phyloP scores from a whole-genome alignment of 1,140 invertebrate species.

The Meloidogyne hapla region DNA sequence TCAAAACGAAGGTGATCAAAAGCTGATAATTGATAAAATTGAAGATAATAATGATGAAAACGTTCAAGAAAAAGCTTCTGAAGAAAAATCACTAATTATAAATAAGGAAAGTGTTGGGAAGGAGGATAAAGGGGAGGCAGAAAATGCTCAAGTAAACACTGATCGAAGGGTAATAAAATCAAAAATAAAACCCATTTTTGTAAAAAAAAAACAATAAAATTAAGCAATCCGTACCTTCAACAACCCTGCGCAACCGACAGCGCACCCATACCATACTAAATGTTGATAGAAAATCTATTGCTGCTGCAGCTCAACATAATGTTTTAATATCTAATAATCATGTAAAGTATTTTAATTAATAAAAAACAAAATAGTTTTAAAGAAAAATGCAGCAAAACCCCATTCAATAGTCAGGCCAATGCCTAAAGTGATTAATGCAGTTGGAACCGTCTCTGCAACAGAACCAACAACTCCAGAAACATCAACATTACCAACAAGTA shows the following conservation, averaged over 20 bases:
- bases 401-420: conserved; percentile 59
- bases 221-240: not conserved
- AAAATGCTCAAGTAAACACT: not conserved
- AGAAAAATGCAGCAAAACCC: conserved; percentile 40
- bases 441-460: not conserved
- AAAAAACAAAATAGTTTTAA: too few species aligned
- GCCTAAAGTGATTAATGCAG: conserved; percentile 41
- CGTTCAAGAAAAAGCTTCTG: not conserved
- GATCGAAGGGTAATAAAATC: not conserved
- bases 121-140: not conserved
- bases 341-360: too few species aligned
- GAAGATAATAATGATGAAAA: not conserved
- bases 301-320: conserved; percentile 17
- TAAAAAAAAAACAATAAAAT: not conserved
- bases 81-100: not conserved
- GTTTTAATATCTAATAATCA: conserved; percentile 8
- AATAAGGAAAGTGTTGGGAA: not conserved
- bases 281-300: conserved; percentile 35
- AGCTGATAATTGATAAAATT: too few species aligned
- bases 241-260: conserved; percentile 39
- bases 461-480: not conserved
- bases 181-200: not conserved
- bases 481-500: not conserved
- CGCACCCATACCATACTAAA: conserved; percentile 57
- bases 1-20: not conserved